These are phyloP conservation scores for Xanthorhoe spadicearia DNA, from an alignment of 2,888 invertebrate genomes.

Conservation along the genomic window DNA sequence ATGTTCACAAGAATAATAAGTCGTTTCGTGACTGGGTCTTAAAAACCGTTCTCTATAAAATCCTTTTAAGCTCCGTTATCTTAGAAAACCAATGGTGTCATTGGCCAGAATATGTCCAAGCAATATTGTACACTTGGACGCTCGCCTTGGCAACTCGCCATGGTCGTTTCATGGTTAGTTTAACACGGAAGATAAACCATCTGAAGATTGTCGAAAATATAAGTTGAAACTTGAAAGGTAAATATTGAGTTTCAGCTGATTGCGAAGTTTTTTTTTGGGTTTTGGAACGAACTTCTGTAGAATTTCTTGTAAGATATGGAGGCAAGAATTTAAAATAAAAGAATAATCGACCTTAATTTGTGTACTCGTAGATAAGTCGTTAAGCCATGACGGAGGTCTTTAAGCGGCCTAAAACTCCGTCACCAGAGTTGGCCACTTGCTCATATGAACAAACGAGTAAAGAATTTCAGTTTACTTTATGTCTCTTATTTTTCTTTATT, in stretches of 20 bases:
- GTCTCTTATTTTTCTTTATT: too few species aligned
- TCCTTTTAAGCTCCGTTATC: not conserved
- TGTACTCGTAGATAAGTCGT: too few species aligned
- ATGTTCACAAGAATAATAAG: too few species aligned
- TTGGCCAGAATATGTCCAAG: constrained; percentile 3
- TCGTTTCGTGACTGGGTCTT: too few species aligned
- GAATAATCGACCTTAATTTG: too few species aligned
- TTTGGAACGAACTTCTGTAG: not conserved
- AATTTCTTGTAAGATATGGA: not conserved
- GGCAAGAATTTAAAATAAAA: too few species aligned
- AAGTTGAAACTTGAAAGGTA: too few species aligned
- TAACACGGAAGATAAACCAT: constrained; percentile 14
- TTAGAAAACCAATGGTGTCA: not conserved
- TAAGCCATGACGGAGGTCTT: too few species aligned
- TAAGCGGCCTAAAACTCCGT: too few species aligned
- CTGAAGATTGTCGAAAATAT: not conserved
- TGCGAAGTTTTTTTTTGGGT: not conserved
- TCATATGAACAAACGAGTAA: too few species aligned
- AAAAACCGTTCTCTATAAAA: too few species aligned
- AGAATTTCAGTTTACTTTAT: not conserved
- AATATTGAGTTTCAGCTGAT: not conserved
- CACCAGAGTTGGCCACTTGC: too few species aligned
- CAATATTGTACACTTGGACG: constrained; percentile 16
- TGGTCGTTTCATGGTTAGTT: constrained; percentile 32
- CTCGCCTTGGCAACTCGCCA: constrained; percentile 38